phyloP scores from a whole-genome alignment of 2,113 vertebrate species.

The Ancistrus triradiatus region DNA sequence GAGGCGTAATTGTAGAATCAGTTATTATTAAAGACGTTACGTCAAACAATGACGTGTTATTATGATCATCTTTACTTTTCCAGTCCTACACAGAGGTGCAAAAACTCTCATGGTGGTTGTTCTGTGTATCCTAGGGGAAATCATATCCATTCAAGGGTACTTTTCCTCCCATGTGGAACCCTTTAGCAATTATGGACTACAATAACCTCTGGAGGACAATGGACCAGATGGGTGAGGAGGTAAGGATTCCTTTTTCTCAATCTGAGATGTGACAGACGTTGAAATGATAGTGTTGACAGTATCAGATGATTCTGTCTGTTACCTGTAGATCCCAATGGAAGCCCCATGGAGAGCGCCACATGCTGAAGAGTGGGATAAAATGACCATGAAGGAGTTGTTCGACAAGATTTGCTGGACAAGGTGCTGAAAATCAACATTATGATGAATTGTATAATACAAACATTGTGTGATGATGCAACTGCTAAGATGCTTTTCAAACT shows the following conservation, averaged over 20 bases:
- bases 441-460: no score
- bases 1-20: conserved; percentile 13
- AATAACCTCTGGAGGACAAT: conserved; percentile 92
- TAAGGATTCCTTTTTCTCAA: conserved; percentile 49
- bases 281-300: not conserved
- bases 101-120: conserved; percentile 5
- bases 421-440: conserved; percentile 71
- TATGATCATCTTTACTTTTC: no score
- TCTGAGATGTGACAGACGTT: no score
- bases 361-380: conserved; percentile 93
- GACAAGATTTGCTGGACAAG: conserved; percentile 90
- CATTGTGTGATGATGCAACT: not conserved
- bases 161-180: conserved; percentile 88
- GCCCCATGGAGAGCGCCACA: conserved; percentile 91
- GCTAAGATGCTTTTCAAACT: not conserved
- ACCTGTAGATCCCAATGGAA: conserved; percentile 84
- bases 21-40: conserved; percentile 38
- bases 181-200: conserved; percentile 81
- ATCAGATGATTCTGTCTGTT: not conserved
- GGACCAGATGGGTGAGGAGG: conserved; percentile 93
- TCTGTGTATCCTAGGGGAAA: conserved; percentile 75
- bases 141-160: conserved; percentile 82
- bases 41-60: conserved; percentile 25
- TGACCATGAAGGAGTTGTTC: conserved; percentile 88
- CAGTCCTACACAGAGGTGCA: no score